A percentile compares a stretch with the other conserved stretches of the same genome.
phyloP scores from a whole-genome alignment of 2,888 invertebrate genomes.

The Netelia virgata region DNA sequence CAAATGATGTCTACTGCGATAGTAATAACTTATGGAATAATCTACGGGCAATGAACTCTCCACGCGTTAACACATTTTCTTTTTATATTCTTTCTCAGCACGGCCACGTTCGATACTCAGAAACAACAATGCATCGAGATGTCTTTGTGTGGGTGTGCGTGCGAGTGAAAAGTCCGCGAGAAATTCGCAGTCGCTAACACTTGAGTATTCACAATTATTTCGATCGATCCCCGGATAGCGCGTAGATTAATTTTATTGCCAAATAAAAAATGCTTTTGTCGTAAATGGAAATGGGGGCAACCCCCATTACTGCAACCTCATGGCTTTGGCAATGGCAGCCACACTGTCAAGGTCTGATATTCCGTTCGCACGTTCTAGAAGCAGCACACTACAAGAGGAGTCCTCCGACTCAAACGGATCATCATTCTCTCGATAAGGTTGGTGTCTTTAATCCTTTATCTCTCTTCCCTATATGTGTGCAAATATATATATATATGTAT shows the following conservation, averaged over 20 bases:
- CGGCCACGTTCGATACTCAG: slow-evolving; percentile 36
- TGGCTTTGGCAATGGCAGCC: slow-evolving; percentile 64
- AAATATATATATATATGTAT: no score
- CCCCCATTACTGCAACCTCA: slow-evolving; percentile 66
- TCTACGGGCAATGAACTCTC: not conserved
- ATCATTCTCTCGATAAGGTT: slow-evolving; percentile 15
- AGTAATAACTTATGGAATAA: not conserved
- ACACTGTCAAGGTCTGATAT: slow-evolving; percentile 49
- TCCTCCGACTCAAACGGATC: not conserved
- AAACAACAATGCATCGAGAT: slow-evolving; percentile 34
- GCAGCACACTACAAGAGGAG: slow-evolving; percentile 14
- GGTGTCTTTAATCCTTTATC: not conserved
- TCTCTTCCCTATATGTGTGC: not conserved
- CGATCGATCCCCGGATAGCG: not conserved
- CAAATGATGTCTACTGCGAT: not conserved
- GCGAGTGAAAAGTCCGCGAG: slow-evolving; percentile 25
- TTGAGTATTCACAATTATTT: not conserved
- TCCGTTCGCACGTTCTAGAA: not conserved
- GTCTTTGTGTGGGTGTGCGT: slow-evolving; percentile 5
- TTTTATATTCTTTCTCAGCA: not conserved
- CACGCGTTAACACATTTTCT: slow-evolving; percentile 55
- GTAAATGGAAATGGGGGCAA: slow-evolving; percentile 35
- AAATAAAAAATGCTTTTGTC: slow-evolving; percentile 36
- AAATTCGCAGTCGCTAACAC: slow-evolving; percentile 13
- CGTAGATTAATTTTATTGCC: slow-evolving; percentile 1